Evolutionary conservation across 1,140 invertebrate species (phyloP).

Genomic region (Trichogramma pretiosum): DNA sequence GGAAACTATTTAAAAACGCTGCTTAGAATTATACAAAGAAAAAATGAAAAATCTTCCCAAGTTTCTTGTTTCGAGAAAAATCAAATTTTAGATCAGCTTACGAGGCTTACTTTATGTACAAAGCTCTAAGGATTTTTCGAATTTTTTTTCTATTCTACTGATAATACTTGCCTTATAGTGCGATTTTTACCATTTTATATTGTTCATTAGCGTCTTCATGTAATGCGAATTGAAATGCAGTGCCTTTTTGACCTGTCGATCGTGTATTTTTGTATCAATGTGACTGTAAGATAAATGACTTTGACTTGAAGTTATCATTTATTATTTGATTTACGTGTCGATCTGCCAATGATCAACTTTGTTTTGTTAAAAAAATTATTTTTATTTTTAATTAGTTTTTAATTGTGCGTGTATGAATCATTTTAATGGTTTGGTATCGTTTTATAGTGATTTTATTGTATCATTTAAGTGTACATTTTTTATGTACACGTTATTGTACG

Average conservation of each 20-base stretch:
- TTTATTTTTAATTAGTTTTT: no score
- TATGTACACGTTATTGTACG: slow-evolving; percentile 12
- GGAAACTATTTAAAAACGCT: slow-evolving; percentile 36
- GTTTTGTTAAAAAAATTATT: no score
- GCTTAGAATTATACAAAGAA: slow-evolving; percentile 40
- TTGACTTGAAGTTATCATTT: no score
- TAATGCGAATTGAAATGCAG: slow-evolving; percentile 12
- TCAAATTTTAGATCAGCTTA: slow-evolving; percentile 10
- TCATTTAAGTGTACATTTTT: slow-evolving; percentile 16
- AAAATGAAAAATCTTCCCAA: slow-evolving; percentile 38
- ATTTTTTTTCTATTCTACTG: slow-evolving; percentile 13
- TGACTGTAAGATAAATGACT: slow-evolving; percentile 14
- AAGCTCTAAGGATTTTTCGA: slow-evolving; percentile 8
- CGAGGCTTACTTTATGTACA: slow-evolving; percentile 4
- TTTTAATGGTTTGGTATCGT: slow-evolving; percentile 11
- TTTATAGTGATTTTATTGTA: slow-evolving; percentile 15
- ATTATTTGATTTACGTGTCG: no score
- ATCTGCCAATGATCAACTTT: no score
- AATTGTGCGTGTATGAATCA: slow-evolving; percentile 6
- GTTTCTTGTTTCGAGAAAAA: slow-evolving; percentile 19
- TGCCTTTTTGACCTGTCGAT: slow-evolving; percentile 21
- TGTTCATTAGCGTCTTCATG: slow-evolving; percentile 18
- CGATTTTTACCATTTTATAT: slow-evolving; percentile 19
- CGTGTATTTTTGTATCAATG: slow-evolving; percentile 10
- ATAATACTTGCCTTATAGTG: slow-evolving; percentile 18